Percentiles rank a stretch among this genome's conserved stretches.
Evolutionary conservation across 2,113 vertebrate genomes (phyloP).

Genomic region (Emydocephalus ijimae): DNA sequence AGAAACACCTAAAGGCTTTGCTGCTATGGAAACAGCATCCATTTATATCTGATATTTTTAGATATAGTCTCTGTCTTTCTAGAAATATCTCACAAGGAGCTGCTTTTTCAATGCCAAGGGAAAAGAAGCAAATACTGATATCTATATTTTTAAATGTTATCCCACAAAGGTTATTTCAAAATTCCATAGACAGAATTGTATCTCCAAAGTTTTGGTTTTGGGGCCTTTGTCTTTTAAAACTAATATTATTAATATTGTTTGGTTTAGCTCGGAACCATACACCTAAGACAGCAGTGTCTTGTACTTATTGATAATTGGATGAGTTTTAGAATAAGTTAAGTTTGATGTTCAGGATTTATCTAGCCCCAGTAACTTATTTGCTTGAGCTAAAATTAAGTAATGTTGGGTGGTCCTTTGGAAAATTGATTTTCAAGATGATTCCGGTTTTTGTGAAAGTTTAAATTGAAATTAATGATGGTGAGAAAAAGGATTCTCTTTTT

Average conservation of each 20-base stretch:
- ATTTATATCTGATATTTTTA: conserved; percentile 36
- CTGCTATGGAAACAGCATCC: conserved; percentile 41
- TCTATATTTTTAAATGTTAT: background rate
- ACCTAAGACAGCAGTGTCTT: background rate
- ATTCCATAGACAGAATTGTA: background rate
- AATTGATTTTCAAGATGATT: background rate
- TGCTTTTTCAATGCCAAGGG: background rate
- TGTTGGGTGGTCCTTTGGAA: background rate
- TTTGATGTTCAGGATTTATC: background rate
- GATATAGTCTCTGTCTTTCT: background rate
- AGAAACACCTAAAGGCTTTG: conserved; percentile 28
- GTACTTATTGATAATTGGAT: background rate
- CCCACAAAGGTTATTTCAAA: background rate
- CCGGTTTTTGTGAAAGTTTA: background rate
- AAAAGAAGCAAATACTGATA: background rate
- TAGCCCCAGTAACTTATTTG: background rate
- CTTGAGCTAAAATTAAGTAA: too few species aligned
- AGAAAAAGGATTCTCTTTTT: background rate
- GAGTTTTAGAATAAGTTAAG: background rate
- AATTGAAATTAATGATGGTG: background rate
- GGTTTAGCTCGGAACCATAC: background rate
- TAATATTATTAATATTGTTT: background rate
- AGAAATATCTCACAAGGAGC: background rate
- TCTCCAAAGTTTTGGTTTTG: background rate
- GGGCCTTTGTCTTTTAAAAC: background rate